Base-by-base conservation (phyloP, 2,888 invertebrate genomes). In the Dryocosmus kuriphilus region DNA sequence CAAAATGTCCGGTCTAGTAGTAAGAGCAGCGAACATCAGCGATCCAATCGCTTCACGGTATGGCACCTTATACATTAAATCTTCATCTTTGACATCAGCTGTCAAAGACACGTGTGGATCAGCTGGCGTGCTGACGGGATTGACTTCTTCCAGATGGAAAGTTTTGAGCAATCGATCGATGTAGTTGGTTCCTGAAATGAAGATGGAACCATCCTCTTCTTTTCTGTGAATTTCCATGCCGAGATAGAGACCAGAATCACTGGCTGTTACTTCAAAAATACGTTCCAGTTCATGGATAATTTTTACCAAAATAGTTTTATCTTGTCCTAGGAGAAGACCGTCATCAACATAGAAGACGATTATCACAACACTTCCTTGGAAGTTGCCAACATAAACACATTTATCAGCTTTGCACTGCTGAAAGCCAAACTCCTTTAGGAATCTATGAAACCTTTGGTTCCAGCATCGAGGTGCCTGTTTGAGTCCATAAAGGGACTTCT, bases 1-100 rank as follows among this genome's bases (percentile, higher is more conserved):
- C 73, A 78, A 75, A 30, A 85, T 83, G 30, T 84, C 84, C n/a
- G 81, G 82, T 61, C 84, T 41, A 2, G 82, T 35, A n/a, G n/a
- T n/a, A n/a, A n/a, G n/a, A n/a, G n/a, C n/a, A n/a, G n/a, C n/a
- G n/a, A n/a, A n/a, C n/a, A n/a, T n/a, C n/a, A n/a, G n/a, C n/a
- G n/a, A n/a, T n/a, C n/a, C n/a, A n/a, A n/a, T n/a, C n/a, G n/a
- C n/a, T n/a, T n/a, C n/a, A n/a, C n/a, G n/a, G n/a, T n/a, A n/a
- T n/a, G n/a, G n/a, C n/a, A n/a, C n/a, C n/a, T n/a, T n/a, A n/a
- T n/a, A n/a, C n/a, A n/a, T n/a, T n/a, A n/a, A n/a, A n/a, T n/a
- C n/a, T n/a, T 35, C 35, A 35, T 35, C 35, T 8, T 6, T 35
- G 35, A 35, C n/a, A n/a, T n/a, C n/a, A n/a, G n/a, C n/a, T n/a